Evolutionary conservation across 2,888 invertebrate genomes (phyloP).

Genomic region (Drosophila nr. medialis): DNA sequence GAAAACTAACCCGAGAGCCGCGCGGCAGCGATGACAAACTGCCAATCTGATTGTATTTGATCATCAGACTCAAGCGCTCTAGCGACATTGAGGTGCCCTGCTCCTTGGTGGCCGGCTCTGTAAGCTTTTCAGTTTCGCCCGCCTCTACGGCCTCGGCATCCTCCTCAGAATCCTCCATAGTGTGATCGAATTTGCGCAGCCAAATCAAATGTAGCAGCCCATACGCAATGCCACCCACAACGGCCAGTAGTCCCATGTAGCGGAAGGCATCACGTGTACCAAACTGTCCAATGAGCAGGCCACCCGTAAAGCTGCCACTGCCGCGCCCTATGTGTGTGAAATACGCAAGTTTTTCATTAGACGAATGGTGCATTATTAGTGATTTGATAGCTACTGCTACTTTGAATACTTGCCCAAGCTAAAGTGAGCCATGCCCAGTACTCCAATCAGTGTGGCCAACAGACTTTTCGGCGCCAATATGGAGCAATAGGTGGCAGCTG

Average conservation of each 20-base stretch:
- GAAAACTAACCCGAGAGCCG: conserved; percentile 86
- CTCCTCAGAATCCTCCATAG: conserved; percentile 84
- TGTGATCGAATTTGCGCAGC: conserved; percentile 87
- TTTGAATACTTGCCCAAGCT: conserved; percentile 87
- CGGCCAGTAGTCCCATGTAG: conserved; percentile 91
- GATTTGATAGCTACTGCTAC: conserved; percentile 4
- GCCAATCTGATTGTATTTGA: conserved; percentile 91
- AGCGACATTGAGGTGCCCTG: conserved; percentile 90
- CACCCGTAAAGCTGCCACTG: conserved; percentile 92
- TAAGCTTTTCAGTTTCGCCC: conserved; percentile 88
- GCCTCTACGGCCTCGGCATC: conserved; percentile 85
- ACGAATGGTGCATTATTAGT: conserved; percentile 13
- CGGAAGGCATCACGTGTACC: conserved; percentile 92
- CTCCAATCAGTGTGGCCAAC: conserved; percentile 93
- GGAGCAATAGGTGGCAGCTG: conserved; percentile 94
- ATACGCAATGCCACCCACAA: conserved; percentile 89
- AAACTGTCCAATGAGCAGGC: conserved; percentile 90
- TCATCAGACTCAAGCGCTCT: conserved; percentile 90
- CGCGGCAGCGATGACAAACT: conserved; percentile 90
- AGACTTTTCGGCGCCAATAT: conserved; percentile 93
- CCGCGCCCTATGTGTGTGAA: conserved; percentile 87
- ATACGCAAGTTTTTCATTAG: conserved; percentile 24
- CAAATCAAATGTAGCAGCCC: conserved; percentile 90
- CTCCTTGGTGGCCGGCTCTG: conserved; percentile 89
- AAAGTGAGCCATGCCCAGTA: conserved; percentile 95